Conservation (phyloP, 2,797 vertebrate genomes). For the Sylvia borin region DNA sequence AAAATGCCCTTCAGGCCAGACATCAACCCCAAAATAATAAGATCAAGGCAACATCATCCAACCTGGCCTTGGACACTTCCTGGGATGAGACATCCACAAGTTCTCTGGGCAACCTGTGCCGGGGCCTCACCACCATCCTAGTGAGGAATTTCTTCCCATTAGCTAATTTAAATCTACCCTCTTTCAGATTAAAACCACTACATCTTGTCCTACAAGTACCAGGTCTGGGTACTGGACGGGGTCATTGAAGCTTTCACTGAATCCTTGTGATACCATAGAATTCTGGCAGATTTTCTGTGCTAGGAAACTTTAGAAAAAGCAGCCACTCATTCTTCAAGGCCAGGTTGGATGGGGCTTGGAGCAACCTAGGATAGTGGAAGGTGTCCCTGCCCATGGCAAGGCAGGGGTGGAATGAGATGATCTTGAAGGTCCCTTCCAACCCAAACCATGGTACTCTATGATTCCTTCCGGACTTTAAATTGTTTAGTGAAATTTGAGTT, state of each 20-base stretch:
- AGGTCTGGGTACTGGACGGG: background rate
- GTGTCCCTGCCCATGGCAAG: background rate
- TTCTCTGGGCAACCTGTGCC: background rate
- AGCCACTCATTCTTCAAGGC: background rate
- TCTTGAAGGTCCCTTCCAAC: background rate
- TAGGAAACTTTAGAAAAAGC: background rate
- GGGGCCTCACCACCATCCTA: background rate
- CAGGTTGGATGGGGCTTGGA: fast-evolving
- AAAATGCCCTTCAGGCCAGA: background rate
- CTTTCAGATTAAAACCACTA: background rate
- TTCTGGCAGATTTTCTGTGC: background rate
- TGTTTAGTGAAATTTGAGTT: background rate
- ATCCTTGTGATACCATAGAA: background rate
- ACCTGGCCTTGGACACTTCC: background rate
- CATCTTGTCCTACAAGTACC: background rate
- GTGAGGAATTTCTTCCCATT: background rate
- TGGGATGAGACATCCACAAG: fast-evolving
- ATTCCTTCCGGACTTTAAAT: background rate
- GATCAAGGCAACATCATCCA: background rate
- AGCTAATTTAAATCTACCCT: background rate
- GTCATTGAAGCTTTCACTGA: background rate
- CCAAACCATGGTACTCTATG: background rate
- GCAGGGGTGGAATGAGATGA: background rate
- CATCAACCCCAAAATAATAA: fast-evolving
- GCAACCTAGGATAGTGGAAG: background rate